Percentiles rank a stretch among this genome's conserved stretches.
Evolutionary conservation across 2,113 vertebrate species (phyloP).

Genomic region (Numida meleagris): DNA sequence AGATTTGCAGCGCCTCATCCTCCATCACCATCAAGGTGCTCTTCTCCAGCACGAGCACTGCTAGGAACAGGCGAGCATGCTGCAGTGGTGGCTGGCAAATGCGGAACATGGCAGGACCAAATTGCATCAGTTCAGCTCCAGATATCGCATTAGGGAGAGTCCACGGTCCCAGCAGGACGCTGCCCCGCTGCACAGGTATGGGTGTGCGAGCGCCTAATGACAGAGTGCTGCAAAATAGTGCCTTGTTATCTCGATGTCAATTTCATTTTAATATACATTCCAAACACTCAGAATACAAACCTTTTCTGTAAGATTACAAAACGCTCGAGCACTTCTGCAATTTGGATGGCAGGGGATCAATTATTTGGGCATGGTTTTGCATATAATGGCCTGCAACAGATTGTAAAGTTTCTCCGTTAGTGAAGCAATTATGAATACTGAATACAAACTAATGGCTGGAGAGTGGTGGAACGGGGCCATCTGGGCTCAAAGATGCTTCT

Average conservation of each 20-base stretch:
- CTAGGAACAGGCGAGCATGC: rapidly evolving
- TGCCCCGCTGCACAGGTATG: background rate
- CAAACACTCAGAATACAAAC: constrained; percentile 38
- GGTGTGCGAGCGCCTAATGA: background rate
- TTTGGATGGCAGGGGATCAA: constrained; percentile 52
- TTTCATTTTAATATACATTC: constrained; percentile 34
- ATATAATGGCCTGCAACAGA: constrained; percentile 68
- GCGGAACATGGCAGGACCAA: background rate
- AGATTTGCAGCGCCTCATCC: background rate
- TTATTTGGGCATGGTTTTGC: constrained; percentile 69
- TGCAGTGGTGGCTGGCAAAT: background rate
- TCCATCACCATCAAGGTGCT: background rate
- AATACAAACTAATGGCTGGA: constrained; percentile 49
- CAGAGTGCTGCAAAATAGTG: background rate
- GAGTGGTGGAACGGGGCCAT: constrained; percentile 51
- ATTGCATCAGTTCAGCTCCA: background rate
- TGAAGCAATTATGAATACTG: constrained; percentile 49
- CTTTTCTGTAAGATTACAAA: constrained; percentile 13
- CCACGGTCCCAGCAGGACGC: background rate
- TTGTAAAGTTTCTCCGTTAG: constrained; percentile 70
- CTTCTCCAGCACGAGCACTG: rapidly evolving
- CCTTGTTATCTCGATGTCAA: constrained; percentile 33
- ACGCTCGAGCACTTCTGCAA: constrained; percentile 1
- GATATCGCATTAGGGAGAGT: background rate
- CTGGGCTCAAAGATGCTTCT: background rate